Evolutionary conservation across 2,888 invertebrate species (phyloP), one percentile per base, ranked within the genome.

Genomic region (Neria commutata): DNA sequence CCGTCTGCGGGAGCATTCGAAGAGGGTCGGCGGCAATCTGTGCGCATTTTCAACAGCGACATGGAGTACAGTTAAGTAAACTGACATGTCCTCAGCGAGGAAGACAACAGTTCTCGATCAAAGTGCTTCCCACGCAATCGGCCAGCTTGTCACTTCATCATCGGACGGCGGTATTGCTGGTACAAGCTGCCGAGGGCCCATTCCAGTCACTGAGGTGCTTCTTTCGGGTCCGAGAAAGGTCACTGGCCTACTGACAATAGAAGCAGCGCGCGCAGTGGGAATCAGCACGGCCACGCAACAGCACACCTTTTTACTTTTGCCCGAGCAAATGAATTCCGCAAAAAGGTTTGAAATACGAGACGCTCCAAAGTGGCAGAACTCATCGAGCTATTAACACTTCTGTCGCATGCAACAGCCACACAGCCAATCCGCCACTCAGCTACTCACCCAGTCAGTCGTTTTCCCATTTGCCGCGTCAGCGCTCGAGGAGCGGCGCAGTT

Each of bases 401-500:
- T 37, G 11, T n/a, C 37, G n/a, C n/a, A n/a, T n/a, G n/a, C n/a
- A n/a, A n/a, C n/a, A n/a, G 6, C 5, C 29, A 37, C 37, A 37
- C 8, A 37, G 10, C 37, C 14, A 3, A n/a, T 11, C 14, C 29
- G 29, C 11, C 10, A 14, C n/a, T n/a, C n/a, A n/a, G n/a, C n/a
- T n/a, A n/a, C n/a, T n/a, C n/a, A n/a, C n/a, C n/a, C n/a, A n/a
- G n/a, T n/a, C n/a, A n/a, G n/a, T n/a, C n/a, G n/a, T n/a, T n/a
- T n/a, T n/a, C n/a, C n/a, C n/a, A n/a, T n/a, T n/a, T n/a, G n/a
- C n/a, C n/a, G n/a, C n/a, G n/a, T n/a, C n/a, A n/a, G n/a, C n/a
- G n/a, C n/a, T n/a, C 8, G 25, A 14, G n/a, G 3, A 34, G 17
- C 17, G 26, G 45, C 42, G 53, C 59, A 50, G 52, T 61, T 58